Percentiles rank a stretch among this genome's conserved stretches.
Evolutionary conservation across 2,888 invertebrate genomes (phyloP).

Genomic region (Melinopterus prodromus): DNA sequence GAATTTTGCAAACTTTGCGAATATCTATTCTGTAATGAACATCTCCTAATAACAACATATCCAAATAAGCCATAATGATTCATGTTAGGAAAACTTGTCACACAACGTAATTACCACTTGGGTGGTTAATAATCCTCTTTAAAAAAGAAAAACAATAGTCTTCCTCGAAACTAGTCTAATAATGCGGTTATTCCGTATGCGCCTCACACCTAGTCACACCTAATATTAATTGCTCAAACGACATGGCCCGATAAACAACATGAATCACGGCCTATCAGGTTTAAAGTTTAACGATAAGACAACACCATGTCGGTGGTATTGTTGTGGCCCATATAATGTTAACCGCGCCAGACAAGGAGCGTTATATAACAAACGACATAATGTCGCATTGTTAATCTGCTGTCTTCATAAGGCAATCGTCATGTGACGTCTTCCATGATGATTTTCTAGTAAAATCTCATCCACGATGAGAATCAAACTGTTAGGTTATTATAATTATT

Average conservation of each 20-base stretch:
- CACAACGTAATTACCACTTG: background rate
- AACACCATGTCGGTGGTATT: background rate
- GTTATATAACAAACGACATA: background rate
- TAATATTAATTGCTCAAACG: background rate
- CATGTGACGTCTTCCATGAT: too few species aligned
- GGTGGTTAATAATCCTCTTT: background rate
- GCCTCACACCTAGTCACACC: background rate
- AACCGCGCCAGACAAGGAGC: background rate
- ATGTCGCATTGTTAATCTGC: background rate
- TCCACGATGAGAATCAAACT: too few species aligned
- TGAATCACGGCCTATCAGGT: background rate
- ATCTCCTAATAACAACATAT: too few species aligned
- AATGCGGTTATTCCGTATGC: background rate
- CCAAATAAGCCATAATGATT: too few species aligned
- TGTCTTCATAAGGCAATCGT: background rate
- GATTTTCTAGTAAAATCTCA: too few species aligned
- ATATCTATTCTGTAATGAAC: too few species aligned
- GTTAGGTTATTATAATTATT: too few species aligned
- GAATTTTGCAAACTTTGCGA: too few species aligned
- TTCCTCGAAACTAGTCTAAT: background rate
- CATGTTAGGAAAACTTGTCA: too few species aligned
- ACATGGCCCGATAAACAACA: background rate
- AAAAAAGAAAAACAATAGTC: background rate
- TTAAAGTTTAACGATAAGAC: background rate
- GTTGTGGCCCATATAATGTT: background rate